Percentiles rank a stretch among this genome's conserved stretches.
These are phyloP conservation scores for Enteromius paludinosus DNA, from an alignment of 2,797 vertebrate species.

Conservation along the genomic window DNA sequence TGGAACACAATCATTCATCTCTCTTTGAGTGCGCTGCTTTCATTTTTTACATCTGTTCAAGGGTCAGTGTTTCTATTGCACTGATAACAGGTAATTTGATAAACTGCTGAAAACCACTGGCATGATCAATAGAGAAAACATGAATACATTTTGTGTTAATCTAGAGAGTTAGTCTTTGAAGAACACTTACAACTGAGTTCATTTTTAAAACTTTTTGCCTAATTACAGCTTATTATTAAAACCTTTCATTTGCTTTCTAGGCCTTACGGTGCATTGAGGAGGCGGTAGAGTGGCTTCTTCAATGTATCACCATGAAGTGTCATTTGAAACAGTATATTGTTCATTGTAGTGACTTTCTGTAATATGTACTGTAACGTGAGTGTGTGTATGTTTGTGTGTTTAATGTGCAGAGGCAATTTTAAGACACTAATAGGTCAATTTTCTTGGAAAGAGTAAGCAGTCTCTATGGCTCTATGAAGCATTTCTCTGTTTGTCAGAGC, in stretches of 20 bases:
- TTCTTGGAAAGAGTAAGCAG: background rate
- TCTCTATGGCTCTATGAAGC: background rate
- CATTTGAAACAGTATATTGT: background rate
- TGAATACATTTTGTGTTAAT: conserved; percentile 8
- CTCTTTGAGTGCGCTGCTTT: conserved; percentile 47
- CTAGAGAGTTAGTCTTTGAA: conserved; percentile 17
- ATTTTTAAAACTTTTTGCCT: background rate
- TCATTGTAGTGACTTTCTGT: background rate
- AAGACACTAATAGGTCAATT: background rate
- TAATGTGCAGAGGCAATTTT: background rate
- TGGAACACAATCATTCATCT: conserved; percentile 67
- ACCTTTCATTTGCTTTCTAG: background rate
- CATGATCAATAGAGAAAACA: conserved; percentile 43
- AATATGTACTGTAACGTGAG: background rate
- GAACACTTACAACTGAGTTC: background rate
- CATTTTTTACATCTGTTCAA: conserved; percentile 55
- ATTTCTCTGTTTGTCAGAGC: background rate
- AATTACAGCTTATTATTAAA: background rate
- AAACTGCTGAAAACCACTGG: conserved; percentile 42
- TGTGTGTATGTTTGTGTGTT: background rate
- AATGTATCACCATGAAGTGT: background rate
- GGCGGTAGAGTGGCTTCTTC: background rate
- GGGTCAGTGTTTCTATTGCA: conserved; percentile 48
- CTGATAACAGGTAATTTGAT: conserved; percentile 53
- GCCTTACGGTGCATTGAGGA: background rate